phyloP scores from a whole-genome alignment of 2,888 invertebrate genomes.

The Agrypnus murinus region DNA sequence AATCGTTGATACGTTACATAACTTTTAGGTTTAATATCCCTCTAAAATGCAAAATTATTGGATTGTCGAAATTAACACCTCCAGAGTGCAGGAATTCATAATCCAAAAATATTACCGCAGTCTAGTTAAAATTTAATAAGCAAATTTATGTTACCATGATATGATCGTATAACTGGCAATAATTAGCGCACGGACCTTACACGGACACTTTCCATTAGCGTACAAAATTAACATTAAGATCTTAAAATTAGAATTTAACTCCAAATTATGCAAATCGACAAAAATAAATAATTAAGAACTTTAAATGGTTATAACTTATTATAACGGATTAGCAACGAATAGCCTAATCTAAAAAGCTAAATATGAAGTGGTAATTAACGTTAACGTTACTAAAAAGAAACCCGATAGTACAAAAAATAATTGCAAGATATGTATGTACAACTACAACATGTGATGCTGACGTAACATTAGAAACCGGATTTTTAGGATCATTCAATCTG shows the following conservation, averaged over 20 bases:
- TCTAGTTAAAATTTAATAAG: slow-evolving; percentile 13
- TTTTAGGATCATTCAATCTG: too few relatives aligned
- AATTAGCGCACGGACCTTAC: slow-evolving; percentile 16
- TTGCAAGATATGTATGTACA: slow-evolving; percentile 21
- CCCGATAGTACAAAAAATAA: background rate
- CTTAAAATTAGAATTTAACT: slow-evolving; percentile 12
- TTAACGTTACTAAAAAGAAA: background rate
- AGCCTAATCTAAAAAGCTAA: background rate
- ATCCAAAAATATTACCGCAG: background rate
- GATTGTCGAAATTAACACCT: background rate
- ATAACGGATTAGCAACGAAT: slow-evolving; percentile 5
- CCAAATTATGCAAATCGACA: slow-evolving; percentile 8
- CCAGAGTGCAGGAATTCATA: background rate
- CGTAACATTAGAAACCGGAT: too few relatives aligned
- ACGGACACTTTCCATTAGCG: slow-evolving; percentile 14
- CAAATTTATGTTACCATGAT: slow-evolving; percentile 5
- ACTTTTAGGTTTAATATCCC: too few relatives aligned
- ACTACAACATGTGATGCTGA: slow-evolving; percentile 10
- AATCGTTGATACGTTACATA: too few relatives aligned
- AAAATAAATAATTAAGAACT: background rate
- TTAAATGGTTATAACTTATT: slow-evolving; percentile 18
- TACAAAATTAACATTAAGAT: slow-evolving; percentile 10
- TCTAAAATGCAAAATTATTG: too few relatives aligned
- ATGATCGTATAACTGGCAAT: slow-evolving; percentile 16
- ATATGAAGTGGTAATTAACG: slow-evolving; percentile 16